Evolutionary conservation across 2,797 vertebrate genomes (phyloP), one percentile per base, ranked within the genome.

Genomic region (Chaenodraco wilsoni): DNA sequence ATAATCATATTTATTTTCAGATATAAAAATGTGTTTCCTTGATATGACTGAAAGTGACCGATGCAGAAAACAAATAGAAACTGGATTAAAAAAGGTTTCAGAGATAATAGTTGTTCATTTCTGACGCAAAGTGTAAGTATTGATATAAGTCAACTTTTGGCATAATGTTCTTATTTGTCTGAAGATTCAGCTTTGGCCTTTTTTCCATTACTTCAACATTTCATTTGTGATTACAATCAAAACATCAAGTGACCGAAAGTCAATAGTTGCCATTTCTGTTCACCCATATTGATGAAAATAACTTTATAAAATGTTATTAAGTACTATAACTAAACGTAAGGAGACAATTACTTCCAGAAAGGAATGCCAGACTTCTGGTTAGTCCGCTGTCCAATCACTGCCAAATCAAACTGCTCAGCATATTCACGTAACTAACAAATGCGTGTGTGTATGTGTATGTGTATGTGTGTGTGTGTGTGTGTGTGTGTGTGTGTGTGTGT

Each of bases 381-480:
- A 27, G 27, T 27, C 27, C 27, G 31, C 58, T 58, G 71, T 82
- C 64, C 68, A 81, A 84, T 84, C 62, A 67, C 67, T 21, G 31
- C n/a, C 10, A 72, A 76, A 84, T 69, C 76, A 72, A 70, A 65
- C 46, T 2, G 27, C 67, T 84, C 66, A 74, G 61, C 69, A 82
- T 72, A 78, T 78, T 83, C 74, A 67, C 44, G 48, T 55, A 57
- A 85, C 56, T 63, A 73, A 67, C 27, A 48, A 70, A 78, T 67
- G 31, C 72, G 3, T 3, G 3, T 27, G 23, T 27, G 3, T 27
- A 0, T 23, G 23, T 27, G 23, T n/a, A n/a, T 27, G 3, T 23
- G 23, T 23, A 2, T 23, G 0, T 23, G 23, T 23, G 3, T 23
- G 0, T 23, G 23, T 23, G 23, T 23, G 0, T 23, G 23, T 23